Evolutionary conservation across 2,888 invertebrate genomes (phyloP).

Genomic region (Hedya salicella): DNA sequence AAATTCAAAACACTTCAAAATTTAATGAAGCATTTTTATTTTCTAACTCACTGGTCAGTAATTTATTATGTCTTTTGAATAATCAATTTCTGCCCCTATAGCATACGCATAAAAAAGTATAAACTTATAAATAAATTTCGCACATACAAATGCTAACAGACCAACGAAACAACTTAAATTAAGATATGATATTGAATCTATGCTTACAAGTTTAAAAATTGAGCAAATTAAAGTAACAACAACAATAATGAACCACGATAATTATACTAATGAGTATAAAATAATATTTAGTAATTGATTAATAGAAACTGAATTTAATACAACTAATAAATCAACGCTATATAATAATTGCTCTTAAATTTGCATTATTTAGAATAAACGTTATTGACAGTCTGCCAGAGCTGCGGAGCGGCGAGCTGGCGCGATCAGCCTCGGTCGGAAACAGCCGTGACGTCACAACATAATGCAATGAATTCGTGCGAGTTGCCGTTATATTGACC

Average conservation of each 20-base stretch:
- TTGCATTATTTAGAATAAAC: constrained; percentile 53
- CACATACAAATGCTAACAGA: constrained; percentile 51
- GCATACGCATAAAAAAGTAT: constrained; percentile 34
- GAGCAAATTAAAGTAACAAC: constrained; percentile 84
- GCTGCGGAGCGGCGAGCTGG: constrained; percentile 3
- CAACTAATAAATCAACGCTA: constrained; percentile 51
- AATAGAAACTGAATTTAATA: constrained; percentile 66
- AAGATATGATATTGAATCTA: constrained; percentile 68
- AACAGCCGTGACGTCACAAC: background rate
- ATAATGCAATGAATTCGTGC: constrained; percentile 15
- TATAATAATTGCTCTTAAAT: constrained; percentile 62
- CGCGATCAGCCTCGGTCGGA: no score
- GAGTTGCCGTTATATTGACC: background rate
- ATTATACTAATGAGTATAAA: constrained; percentile 74
- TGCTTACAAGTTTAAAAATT: constrained; percentile 80
- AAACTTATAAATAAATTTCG: constrained; percentile 44
- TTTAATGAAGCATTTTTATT: background rate
- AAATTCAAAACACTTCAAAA: background rate
- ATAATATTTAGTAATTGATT: constrained; percentile 64
- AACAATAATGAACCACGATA: constrained; percentile 75
- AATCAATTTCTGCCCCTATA: constrained; percentile 22
- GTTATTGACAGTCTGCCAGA: constrained; percentile 37
- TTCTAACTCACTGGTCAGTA: background rate
- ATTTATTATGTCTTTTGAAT: background rate
- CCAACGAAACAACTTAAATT: constrained; percentile 65